Evolutionary conservation across 2,888 invertebrate species (phyloP), one percentile per base, ranked within the genome.

Genomic region (Ophion ventricosus): DNA sequence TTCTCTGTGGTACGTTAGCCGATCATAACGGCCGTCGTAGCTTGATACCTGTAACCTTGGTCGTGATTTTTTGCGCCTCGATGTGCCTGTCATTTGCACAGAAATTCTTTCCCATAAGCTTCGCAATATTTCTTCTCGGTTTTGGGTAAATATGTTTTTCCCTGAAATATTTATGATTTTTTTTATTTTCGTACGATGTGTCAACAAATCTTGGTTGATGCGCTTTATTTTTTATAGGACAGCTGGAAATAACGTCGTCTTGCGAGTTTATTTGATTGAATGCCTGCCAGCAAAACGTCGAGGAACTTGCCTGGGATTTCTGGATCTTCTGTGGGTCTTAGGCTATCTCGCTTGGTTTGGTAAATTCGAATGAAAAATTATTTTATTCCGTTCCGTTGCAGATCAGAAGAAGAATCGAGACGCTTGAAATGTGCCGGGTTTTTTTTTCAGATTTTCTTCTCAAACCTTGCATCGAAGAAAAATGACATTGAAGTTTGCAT

Each of bases 181-280:
- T 11, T 59, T 75, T 73, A 64, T 10, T 43, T 72, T 61, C 66
- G 35, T 43, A 74, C n/a, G 54, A 1, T 25, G 56, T 1, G 25
- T 59, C 49, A 25, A 56, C 25, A 57, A 76, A 14, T 1, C 10
- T 11, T 35, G 57, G 17, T 23, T 29, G 14, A 35, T 14, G 14
- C 1, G 1, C 7, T 70, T 17, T 14, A n/a, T 61, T 56, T 54
- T 67, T 64, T 66, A 57, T 83, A 94, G 94, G 76, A 80, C 94
- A 81, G 92, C 93, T 72, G 91, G 92, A 14, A 93, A 91, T 87
- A 89, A 89, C 74, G 89, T 88, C 10, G 88, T 90, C 1, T 85
- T 93, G 26, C 93, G 93, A 89, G 91, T 94, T 14, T 92, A 93
- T 78, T 84, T 94, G 69, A 91, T 93, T 35, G 94, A 94, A 89